Percentiles rank a stretch among this genome's conserved stretches.
phyloP scores from a whole-genome alignment of 2,888 invertebrate species.

The Platycnemis pennipes region DNA sequence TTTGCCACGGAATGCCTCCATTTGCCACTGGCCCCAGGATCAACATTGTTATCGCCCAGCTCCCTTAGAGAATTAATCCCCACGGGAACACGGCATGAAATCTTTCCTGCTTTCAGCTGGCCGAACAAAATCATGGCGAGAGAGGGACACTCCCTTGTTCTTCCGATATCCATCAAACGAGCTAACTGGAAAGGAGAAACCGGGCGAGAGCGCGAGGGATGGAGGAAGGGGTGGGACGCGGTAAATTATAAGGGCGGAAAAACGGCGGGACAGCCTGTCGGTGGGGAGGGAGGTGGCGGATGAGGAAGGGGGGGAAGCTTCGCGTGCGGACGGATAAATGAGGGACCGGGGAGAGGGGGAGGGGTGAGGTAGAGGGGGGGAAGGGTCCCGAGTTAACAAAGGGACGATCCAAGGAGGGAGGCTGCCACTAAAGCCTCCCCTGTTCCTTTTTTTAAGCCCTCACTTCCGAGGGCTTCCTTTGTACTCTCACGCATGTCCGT shows the following conservation, averaged over 20 bases:
- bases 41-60: too few species aligned
- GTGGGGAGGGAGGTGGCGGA: not conserved
- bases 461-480: not conserved
- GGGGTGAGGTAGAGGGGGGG: not conserved
- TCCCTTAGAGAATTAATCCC: too few species aligned
- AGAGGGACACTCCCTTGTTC: not conserved
- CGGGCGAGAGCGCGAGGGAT: not conserved
- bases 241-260: constrained; percentile 27
- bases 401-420: not conserved
- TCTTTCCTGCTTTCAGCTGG: too few species aligned
- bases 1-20: too few species aligned
- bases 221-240: not conserved
- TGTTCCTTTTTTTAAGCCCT: not conserved
- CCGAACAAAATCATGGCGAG: too few species aligned
- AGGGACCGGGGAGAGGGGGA: not conserved
- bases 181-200: not conserved
- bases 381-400: not conserved
- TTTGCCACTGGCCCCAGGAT: too few species aligned
- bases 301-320: not conserved
- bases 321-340: constrained; percentile 14
- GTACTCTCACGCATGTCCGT: not conserved
- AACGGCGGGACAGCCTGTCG: not conserved
- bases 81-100: too few species aligned
- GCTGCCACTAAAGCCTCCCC: not conserved
- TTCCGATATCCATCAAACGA: not conserved